Evolutionary conservation across 2,888 invertebrate genomes (phyloP).

Genomic region (Drosophila ezoana): DNA sequence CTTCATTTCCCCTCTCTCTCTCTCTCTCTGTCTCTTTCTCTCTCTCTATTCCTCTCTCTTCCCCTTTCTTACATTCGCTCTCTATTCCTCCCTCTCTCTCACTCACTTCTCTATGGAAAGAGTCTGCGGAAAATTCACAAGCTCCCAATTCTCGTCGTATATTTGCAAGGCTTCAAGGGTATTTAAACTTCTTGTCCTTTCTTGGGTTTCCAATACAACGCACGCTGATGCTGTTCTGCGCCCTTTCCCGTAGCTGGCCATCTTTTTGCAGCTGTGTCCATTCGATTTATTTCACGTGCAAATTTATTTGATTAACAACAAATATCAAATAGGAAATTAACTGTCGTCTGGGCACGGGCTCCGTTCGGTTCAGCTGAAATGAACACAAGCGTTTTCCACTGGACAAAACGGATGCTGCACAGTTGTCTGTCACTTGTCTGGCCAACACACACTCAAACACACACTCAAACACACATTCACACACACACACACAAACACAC

Average conservation of each 20-base stretch:
- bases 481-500: neutral
- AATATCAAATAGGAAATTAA: slow-evolving; percentile 81
- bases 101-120: no score
- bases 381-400: slow-evolving; percentile 5
- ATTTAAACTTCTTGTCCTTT: no score
- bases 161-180: no score
- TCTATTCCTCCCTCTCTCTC: no score
- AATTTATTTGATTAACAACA: slow-evolving; percentile 81
- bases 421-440: slow-evolving; percentile 51
- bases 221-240: neutral
- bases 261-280: slow-evolving; percentile 1
- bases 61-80: no score
- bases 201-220: no score
- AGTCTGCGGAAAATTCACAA: no score
- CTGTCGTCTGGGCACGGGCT: slow-evolving; percentile 69
- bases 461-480: neutral
- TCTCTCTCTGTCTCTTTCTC: neutral
- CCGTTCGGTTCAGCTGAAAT: slow-evolving; percentile 15
- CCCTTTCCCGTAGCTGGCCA: neutral
- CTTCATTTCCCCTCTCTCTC: neutral
- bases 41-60: no score
- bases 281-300: slow-evolving; percentile 55
- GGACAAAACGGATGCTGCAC: slow-evolving; percentile 43
- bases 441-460: neutral
- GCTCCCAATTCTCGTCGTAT: no score